Conservation (phyloP, 2,888 invertebrate species). For the Tenthredo livida region DNA sequence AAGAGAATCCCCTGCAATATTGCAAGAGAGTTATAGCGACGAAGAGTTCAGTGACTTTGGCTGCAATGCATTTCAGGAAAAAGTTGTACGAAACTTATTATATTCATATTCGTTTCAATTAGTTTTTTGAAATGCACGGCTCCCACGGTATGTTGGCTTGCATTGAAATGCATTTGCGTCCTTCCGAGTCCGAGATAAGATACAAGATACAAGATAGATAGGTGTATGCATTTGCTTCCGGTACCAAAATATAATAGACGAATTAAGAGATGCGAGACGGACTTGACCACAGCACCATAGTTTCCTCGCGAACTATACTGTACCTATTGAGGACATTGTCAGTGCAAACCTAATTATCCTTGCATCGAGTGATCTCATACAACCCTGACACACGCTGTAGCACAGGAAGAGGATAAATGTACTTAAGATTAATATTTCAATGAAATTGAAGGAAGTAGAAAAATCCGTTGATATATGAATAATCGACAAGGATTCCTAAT, state of each 20-base stretch:
- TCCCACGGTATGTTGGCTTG: not conserved
- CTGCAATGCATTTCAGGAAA: not conserved
- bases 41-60: not conserved
- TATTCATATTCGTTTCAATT: too few species aligned
- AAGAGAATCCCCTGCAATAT: not conserved
- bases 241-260: not conserved
- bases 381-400: constrained; percentile 66
- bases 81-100: not conserved
- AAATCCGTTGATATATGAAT: not conserved
- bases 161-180: not conserved
- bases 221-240: not conserved
- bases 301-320: not conserved
- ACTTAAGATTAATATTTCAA: not conserved
- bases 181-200: not conserved
- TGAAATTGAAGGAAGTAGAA: not conserved
- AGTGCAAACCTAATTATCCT: constrained; percentile 61
- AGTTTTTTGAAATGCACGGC: too few species aligned
- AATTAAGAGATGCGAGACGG: not conserved
- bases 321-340: constrained; percentile 15
- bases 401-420: not conserved
- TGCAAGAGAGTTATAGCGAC: not conserved
- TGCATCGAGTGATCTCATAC: constrained; percentile 68
- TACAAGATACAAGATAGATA: too few species aligned
- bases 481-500: not conserved
- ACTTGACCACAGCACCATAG: too few species aligned